A percentile compares a stretch with the other conserved stretches of the same genome.
phyloP scores from a whole-genome alignment of 2,113 vertebrate genomes.

The Nannobrachium achirus region DNA sequence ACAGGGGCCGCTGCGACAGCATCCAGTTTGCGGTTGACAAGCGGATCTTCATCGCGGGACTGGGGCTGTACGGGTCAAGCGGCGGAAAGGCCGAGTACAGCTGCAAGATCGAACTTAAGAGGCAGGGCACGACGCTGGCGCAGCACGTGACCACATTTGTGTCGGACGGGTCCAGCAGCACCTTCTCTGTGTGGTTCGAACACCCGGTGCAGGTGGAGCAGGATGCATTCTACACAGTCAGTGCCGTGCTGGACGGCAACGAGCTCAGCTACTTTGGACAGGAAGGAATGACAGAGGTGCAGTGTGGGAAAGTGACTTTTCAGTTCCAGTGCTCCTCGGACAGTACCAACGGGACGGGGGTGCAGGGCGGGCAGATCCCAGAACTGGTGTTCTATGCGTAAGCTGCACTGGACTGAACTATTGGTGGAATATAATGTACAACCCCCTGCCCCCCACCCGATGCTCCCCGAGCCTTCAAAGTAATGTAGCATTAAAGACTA shows the following conservation, averaged over 20 bases:
- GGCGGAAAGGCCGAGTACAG: conserved; percentile 91
- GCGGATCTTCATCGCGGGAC: conserved; percentile 91
- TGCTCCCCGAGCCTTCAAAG: conserved; percentile 55
- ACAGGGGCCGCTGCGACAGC: conserved; percentile 96
- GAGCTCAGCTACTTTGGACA: conserved; percentile 99
- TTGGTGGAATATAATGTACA: not conserved
- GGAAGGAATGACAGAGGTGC: conserved; percentile 97
- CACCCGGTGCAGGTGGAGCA: conserved; percentile 96
- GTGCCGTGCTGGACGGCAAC: conserved; percentile 90
- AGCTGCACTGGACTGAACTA: conserved; percentile 47
- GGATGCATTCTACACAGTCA: conserved; percentile 95
- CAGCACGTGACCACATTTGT: conserved; percentile 90
- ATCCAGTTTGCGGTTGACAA: conserved; percentile 97
- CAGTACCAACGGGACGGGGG: conserved; percentile 97
- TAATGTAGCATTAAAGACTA: conserved; percentile 76
- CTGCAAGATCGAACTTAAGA: conserved; percentile 93
- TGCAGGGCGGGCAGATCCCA: conserved; percentile 98
- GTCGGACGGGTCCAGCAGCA: conserved; percentile 93
- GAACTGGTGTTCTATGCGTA: conserved; percentile 97
- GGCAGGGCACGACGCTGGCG: conserved; percentile 87
- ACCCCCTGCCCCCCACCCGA: conserved; percentile 27
- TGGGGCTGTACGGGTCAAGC: conserved; percentile 95
- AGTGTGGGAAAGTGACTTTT: conserved; percentile 94
- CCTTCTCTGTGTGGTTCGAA: conserved; percentile 94
- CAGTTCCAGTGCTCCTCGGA: conserved; percentile 99